Percentiles rank a stretch among this genome's conserved stretches.
phyloP scores from a whole-genome alignment of 2,113 vertebrate genomes.

The Setophaga petechia region DNA sequence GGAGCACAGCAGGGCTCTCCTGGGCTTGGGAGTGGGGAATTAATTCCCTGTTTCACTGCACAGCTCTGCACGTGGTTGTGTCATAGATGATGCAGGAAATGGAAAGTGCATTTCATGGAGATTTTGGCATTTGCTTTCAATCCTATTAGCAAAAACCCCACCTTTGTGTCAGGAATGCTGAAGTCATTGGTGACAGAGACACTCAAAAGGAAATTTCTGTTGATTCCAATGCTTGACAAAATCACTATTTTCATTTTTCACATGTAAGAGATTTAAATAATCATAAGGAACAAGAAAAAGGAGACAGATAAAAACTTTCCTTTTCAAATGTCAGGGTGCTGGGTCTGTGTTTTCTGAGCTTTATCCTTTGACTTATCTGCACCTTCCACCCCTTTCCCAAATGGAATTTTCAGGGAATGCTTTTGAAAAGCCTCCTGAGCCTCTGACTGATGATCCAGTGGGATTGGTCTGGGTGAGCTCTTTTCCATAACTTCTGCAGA shows the following conservation, averaged over 20 bases:
- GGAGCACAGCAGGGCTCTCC: rapidly evolving
- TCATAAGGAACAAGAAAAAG: neutral
- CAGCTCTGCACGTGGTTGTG: rapidly evolving
- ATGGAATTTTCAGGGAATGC: neutral
- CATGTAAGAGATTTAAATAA: neutral
- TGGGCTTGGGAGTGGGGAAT: rapidly evolving
- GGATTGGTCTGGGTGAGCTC: neutral
- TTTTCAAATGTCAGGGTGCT: neutral
- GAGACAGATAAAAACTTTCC: neutral
- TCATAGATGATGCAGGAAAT: neutral
- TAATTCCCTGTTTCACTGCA: neutral
- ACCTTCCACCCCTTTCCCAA: neutral
- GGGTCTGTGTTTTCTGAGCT: neutral
- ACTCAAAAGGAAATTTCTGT: neutral
- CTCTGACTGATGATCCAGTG: neutral
- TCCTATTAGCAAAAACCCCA: neutral
- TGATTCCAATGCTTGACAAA: neutral
- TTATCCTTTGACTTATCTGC: neutral
- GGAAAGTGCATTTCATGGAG: neutral
- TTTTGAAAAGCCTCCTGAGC: neutral
- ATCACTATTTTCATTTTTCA: neutral
- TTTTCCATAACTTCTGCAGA: neutral
- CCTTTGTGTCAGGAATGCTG: neutral
- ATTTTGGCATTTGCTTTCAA: neutral
- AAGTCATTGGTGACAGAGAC: neutral